Conservation (phyloP, 2,797 vertebrate species). For the Poecilia wingei region DNA sequence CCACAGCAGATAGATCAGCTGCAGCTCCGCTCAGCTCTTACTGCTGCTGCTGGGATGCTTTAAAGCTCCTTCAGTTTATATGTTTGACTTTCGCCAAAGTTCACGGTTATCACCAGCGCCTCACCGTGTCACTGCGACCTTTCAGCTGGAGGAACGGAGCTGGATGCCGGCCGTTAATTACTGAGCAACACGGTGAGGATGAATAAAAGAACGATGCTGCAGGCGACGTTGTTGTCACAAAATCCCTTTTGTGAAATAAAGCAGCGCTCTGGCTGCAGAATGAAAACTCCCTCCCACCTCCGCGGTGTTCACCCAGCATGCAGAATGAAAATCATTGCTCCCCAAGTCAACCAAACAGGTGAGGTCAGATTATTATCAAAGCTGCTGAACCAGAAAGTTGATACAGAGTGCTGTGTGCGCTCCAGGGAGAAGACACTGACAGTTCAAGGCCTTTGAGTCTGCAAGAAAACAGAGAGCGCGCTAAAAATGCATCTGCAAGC, state of each 20-base stretch:
- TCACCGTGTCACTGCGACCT: slow-evolving; percentile 66
- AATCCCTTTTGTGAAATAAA: slow-evolving; percentile 53
- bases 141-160: slow-evolving; percentile 46
- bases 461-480: slow-evolving; percentile 71
- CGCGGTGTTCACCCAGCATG: slow-evolving; percentile 43
- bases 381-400: slow-evolving; percentile 83
- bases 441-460: slow-evolving; percentile 81
- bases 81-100: slow-evolving; percentile 43
- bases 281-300: slow-evolving; percentile 44
- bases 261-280: slow-evolving; percentile 26
- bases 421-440: slow-evolving; percentile 78
- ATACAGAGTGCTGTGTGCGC: slow-evolving; percentile 59
- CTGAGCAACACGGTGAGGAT: neutral
- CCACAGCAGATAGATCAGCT: slow-evolving; percentile 63
- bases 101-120: slow-evolving; percentile 45
- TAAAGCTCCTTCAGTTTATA: slow-evolving; percentile 1
- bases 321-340: slow-evolving; percentile 59
- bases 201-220: slow-evolving; percentile 35
- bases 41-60: slow-evolving; percentile 11
- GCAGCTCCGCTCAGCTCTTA: neutral
- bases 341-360: slow-evolving; percentile 75
- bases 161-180: slow-evolving; percentile 61
- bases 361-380: slow-evolving; percentile 85
- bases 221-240: slow-evolving; percentile 38
- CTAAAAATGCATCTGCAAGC: slow-evolving; percentile 77